Base-by-base conservation (phyloP, 2,888 invertebrate species). In the Meghimatium bilineatum region DNA sequence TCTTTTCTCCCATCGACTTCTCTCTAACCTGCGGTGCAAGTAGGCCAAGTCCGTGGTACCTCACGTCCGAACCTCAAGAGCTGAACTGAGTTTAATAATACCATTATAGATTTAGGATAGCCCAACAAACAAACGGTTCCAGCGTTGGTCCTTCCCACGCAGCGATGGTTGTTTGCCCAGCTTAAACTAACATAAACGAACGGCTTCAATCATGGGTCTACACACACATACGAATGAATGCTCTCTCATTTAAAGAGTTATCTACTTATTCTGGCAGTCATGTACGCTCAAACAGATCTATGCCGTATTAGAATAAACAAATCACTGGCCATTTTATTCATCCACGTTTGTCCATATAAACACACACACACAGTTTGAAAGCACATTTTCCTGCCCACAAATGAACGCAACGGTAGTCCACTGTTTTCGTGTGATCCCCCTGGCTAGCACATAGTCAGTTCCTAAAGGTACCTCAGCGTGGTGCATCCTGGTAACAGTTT, bases 111-210 rank as follows among this genome's bases (percentile, higher is more conserved):
- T 77, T 60, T 36, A 36, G 63, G 60, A 77, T 38, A 60, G 63
- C 36, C 36, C 34, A n/a, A n/a, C 77, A 77, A 77, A 77, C 77
- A 77, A 77, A 38, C 29, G 52, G n/a, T 38, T 23, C 36, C n/a
- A 17, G 12, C 36, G 12, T 26, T 29, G 77, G 60, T 77, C 77
- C 32, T 60, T n/a, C 77, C 60, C 60, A n/a, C 32, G 63, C 36
- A 60, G n/a, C 60, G n/a, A 63, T 26, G 12, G 60, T 34, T 77
- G 77, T 77, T 77, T 77, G 60, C 63, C 32, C 38, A 77, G 36
- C 34, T 36, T 77, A 32, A 63, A 12, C 63, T 36, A 38, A 60
- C 63, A 77, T 44, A 44, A 44, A n/a, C 23, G 20, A 1, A n/a
- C 8, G 36, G 60, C 77, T 12, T 38, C 60, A 36, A 56, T 77